These are phyloP conservation scores for Polydrusus tereticollis DNA, from an alignment of 2,888 invertebrate genomes.

Conservation along the genomic window DNA sequence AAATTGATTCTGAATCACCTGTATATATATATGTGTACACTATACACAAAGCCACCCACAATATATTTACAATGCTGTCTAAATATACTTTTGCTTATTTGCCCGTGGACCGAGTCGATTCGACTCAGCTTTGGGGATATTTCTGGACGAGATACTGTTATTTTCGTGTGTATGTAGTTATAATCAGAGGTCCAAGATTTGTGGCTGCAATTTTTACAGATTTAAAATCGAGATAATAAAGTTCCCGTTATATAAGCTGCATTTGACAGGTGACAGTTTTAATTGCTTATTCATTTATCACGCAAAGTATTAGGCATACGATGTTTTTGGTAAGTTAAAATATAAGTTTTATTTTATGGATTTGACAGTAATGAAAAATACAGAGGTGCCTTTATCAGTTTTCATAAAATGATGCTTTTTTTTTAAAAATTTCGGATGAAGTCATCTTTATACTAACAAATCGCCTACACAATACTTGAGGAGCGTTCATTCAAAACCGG, in stretches of 20 bases:
- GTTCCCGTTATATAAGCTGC: slow-evolving; percentile 18
- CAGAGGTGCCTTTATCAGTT: no score
- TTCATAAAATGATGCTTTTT: no score
- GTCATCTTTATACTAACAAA: no score
- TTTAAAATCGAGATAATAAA: not conserved
- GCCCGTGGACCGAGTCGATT: slow-evolving; percentile 38
- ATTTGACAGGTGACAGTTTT: slow-evolving; percentile 5
- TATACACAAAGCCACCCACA: slow-evolving; percentile 38
- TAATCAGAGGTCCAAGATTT: slow-evolving; percentile 27
- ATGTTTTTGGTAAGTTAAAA: not conserved
- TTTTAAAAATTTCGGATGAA: no score
- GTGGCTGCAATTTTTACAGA: slow-evolving; percentile 22
- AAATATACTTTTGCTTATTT: slow-evolving; percentile 43
- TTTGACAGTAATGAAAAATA: no score
- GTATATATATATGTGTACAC: slow-evolving; percentile 29
- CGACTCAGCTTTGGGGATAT: slow-evolving; percentile 34
- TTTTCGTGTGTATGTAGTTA: slow-evolving; percentile 38
- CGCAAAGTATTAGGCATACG: not conserved
- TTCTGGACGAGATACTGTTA: slow-evolving; percentile 40
- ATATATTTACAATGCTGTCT: slow-evolving; percentile 38
- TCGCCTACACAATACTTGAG: no score
- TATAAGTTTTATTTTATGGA: not conserved
- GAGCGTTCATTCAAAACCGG: no score
- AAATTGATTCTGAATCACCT: slow-evolving; percentile 26
- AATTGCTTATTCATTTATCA: not conserved